phyloP scores from a whole-genome alignment of 2,113 vertebrate genomes.

The Pseudopodoces humilis region DNA sequence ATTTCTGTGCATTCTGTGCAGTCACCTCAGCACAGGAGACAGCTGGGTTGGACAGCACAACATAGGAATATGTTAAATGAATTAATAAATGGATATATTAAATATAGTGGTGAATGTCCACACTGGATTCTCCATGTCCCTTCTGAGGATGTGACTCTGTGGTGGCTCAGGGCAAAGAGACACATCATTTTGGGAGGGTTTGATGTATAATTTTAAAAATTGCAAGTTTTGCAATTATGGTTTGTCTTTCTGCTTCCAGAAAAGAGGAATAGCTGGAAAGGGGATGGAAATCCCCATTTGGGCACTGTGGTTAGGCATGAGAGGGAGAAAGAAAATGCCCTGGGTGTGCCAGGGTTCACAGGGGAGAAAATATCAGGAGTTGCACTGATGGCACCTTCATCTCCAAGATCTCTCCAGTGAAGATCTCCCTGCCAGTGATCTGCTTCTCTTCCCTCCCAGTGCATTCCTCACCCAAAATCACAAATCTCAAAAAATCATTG shows the following conservation, averaged over 20 bases:
- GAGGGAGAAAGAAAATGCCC: background rate
- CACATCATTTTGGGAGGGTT: background rate
- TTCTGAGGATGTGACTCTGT: background rate
- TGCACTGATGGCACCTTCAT: background rate
- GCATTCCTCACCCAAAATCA: background rate
- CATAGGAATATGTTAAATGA: background rate
- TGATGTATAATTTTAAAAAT: background rate
- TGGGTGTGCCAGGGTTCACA: background rate
- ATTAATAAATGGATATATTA: background rate
- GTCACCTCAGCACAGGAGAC: background rate
- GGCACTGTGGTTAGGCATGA: background rate
- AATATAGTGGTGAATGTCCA: background rate
- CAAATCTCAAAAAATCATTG: background rate
- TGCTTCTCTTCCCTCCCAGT: accelerated
- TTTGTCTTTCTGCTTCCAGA: background rate
- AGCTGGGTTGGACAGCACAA: background rate
- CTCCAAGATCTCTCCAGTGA: background rate
- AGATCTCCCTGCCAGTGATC: background rate
- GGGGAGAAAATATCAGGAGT: accelerated
- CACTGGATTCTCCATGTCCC: background rate
- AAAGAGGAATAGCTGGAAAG: background rate
- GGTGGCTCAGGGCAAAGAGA: background rate
- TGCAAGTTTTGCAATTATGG: background rate
- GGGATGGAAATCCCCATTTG: background rate
- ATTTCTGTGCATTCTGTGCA: background rate